A percentile compares a stretch with the other conserved stretches of the same genome.
phyloP scores from a whole-genome alignment of 2,888 invertebrate species.

The Stictocephala bisonia region DNA sequence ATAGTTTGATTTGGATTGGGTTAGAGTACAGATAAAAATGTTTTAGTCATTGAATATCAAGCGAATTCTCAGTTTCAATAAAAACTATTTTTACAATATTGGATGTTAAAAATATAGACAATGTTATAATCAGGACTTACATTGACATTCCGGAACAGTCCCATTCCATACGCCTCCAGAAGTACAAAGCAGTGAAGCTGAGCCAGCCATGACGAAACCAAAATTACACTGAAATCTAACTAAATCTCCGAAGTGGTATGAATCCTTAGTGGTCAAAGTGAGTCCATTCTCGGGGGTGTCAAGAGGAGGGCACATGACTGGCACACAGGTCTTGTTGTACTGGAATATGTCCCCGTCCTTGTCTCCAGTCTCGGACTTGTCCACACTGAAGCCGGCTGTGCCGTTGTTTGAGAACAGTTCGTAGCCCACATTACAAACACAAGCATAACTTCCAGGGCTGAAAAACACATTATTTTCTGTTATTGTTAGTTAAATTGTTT shows the following conservation, averaged over 20 bases:
- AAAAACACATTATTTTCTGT: too few species aligned
- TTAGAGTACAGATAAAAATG: too few species aligned
- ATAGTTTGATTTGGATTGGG: too few species aligned
- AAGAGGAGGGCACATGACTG: conserved; percentile 86
- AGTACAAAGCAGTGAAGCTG: conserved; percentile 85
- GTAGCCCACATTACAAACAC: conserved; percentile 91
- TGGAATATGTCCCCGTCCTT: conserved; percentile 90
- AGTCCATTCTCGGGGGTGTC: conserved; percentile 86
- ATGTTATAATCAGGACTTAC: conserved; percentile 78
- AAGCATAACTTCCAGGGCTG: conserved; percentile 87
- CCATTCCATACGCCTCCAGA: conserved; percentile 95
- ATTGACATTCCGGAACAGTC: conserved; percentile 91
- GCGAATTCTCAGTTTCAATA: too few species aligned
- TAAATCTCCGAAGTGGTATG: conserved; percentile 90
- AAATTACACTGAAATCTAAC: conserved; percentile 94
- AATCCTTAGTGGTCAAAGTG: conserved; percentile 78
- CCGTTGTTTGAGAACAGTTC: conserved; percentile 90
- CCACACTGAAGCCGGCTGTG: conserved; percentile 87
- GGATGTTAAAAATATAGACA: too few species aligned
- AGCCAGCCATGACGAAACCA: conserved; percentile 92
- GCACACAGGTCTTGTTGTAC: conserved; percentile 94
- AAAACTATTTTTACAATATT: too few species aligned
- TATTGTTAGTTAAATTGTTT: too few species aligned
- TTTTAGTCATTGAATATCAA: too few species aligned
- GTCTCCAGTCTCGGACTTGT: conserved; percentile 84